phyloP scores from a whole-genome alignment of 2,113 vertebrate genomes.

The Elgaria multicarinata region DNA sequence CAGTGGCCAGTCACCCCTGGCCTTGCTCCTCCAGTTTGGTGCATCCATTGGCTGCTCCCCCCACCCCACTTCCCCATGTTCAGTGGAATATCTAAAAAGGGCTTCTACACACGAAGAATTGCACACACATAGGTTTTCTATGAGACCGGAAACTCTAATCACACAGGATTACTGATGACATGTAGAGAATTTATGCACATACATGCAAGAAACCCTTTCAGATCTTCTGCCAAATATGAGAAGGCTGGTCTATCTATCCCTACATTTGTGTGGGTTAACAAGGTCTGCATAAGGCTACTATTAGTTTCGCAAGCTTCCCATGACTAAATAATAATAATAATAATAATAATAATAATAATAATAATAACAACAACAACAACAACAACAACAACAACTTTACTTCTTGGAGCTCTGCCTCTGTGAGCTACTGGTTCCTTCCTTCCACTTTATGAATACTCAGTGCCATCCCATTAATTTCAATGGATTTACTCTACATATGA shows the following conservation, averaged over 20 bases:
- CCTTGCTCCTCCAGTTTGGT: background rate
- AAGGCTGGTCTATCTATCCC: background rate
- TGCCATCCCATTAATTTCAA: no score
- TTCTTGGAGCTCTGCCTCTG: background rate
- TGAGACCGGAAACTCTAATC: no score
- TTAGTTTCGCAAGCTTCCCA: background rate
- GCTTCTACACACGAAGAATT: background rate
- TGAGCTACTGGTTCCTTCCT: background rate
- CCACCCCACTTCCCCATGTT: background rate
- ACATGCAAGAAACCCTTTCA: background rate
- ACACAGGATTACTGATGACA: no score
- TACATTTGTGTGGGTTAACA: background rate
- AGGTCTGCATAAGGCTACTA: background rate
- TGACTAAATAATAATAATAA: no score
- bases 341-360: no score
- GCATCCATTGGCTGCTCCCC: background rate
- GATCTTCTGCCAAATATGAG: background rate
- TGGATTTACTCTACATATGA: no score
- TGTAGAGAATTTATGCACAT: background rate
- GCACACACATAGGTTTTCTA: no score
- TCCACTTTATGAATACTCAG: background rate
- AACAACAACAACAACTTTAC: background rate
- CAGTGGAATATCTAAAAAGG: background rate
- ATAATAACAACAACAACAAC: no score
- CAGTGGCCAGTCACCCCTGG: background rate